Evolutionary conservation across 1,140 invertebrate genomes (phyloP), one percentile per base, ranked within the genome.

Genomic region (Procambarus virginalis): DNA sequence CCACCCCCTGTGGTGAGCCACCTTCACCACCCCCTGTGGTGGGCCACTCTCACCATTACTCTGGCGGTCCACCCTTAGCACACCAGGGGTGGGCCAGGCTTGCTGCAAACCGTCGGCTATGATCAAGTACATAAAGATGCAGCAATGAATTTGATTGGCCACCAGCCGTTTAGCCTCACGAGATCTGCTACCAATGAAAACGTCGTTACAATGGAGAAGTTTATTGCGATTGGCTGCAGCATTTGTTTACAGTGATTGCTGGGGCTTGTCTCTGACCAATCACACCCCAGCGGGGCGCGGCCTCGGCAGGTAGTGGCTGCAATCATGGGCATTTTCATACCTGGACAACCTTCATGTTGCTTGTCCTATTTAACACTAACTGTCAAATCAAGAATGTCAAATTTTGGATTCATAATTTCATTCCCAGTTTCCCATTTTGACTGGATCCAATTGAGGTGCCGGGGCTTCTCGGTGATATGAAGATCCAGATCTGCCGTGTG

Each of bases 311-410:
- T 20, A 10, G 46, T 51, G 51, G 9, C 70, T 73, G 83, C 83
- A 85, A 85, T 85, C 83, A 77, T 85, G 85, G 78, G 49, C 78
- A 87, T 87, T 87, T 87, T 87, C 85, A 80, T 87, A 80, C 58
- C 78, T 68, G 85, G 85, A 87, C 85, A 81, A 80, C 58, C 85
- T 46, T 34, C 85, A 55, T 87, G 85, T 87, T 80, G 76, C 58
- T 80, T 87, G 85, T 87, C 85, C 85, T 55, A 80, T 87, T 87
- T 87, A 55, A 49, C 85, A 49, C 85, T n/a, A 48, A 87, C 73
- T 87, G 85, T 87, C 85, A 87, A 87, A 87, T 87, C 85, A 87
- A 87, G 85, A 87, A 80, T 80, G 85, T 87, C 85, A 87, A 80
- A 87, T 70, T 87, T 87, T 80, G 85, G 76, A 70, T 87, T 80